These are phyloP conservation scores for Trachelus iudaicus DNA, from an alignment of 2,888 invertebrate species.

Conservation along the genomic window DNA sequence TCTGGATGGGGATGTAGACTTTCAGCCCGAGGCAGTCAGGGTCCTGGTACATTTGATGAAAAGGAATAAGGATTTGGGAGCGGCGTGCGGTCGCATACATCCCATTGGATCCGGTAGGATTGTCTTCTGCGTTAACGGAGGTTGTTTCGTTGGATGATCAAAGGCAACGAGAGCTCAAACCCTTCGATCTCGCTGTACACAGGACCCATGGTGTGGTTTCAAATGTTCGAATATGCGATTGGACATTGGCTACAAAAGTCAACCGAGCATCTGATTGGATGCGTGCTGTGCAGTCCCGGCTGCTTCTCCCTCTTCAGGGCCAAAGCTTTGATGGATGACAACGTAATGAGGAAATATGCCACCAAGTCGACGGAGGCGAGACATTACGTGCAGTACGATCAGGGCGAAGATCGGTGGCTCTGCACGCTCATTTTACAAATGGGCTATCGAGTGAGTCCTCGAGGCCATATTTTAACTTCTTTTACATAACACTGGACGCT, in stretches of 20 bases:
- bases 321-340: conserved; percentile 89
- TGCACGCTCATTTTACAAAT: conserved; percentile 92
- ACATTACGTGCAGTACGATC: conserved; percentile 93
- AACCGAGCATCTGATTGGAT: conserved; percentile 90
- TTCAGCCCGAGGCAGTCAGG: conserved; percentile 83
- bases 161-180: not conserved
- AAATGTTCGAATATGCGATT: conserved; percentile 90
- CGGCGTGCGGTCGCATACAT: conserved; percentile 91
- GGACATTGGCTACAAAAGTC: conserved; percentile 95
- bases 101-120: conserved; percentile 77
- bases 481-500: not conserved
- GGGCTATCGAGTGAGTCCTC: conserved; percentile 76
- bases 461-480: not conserved
- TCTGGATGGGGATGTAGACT: conserved; percentile 90
- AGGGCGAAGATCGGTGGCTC: conserved; percentile 97
- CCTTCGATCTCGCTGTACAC: conserved; percentile 43
- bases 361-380: conserved; percentile 80
- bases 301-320: conserved; percentile 92
- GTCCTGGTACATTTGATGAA: conserved; percentile 88
- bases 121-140: too few relatives aligned
- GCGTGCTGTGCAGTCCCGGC: conserved; percentile 91
- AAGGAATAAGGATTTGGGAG: conserved; percentile 81
- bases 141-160: not conserved
- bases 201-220: conserved; percentile 89
- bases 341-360: conserved; percentile 90